Evolutionary conservation across 1,140 invertebrate genomes (phyloP).

Genomic region (Drosophila pallidifrons): DNA sequence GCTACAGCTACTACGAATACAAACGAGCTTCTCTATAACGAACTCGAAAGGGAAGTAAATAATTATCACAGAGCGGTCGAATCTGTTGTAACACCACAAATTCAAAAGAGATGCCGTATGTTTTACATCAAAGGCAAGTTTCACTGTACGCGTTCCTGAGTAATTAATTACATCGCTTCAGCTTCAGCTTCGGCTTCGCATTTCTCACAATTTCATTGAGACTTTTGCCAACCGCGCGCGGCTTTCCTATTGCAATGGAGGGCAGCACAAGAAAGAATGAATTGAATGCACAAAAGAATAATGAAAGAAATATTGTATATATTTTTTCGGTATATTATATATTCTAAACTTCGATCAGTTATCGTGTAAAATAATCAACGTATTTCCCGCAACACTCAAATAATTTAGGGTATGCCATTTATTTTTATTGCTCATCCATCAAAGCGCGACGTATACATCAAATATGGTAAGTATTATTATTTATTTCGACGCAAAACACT

Average conservation of each 20-base stretch:
- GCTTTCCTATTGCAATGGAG: constrained; percentile 12
- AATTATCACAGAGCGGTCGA: neutral
- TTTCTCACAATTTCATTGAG: constrained; percentile 54
- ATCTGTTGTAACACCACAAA: neutral
- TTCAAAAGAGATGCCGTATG: neutral
- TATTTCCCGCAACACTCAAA: too few relatives aligned
- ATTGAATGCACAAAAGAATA: too few relatives aligned
- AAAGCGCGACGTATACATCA: neutral
- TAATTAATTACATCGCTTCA: constrained; percentile 47
- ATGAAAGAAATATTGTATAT: too few relatives aligned
- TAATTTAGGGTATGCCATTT: neutral
- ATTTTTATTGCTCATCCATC: neutral
- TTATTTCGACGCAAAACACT: constrained; percentile 7
- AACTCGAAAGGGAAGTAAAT: neutral
- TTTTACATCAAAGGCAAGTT: neutral
- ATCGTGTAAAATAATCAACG: too few relatives aligned
- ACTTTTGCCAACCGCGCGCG: constrained; percentile 17
- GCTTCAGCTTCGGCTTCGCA: constrained; percentile 40
- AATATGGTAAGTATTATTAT: constrained; percentile 1
- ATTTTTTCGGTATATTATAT: too few relatives aligned
- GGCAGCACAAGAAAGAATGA: constrained; percentile 10
- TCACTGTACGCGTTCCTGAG: constrained; percentile 29
- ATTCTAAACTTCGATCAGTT: too few relatives aligned
- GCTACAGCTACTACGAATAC: constrained; percentile 14
- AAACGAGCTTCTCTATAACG: constrained; percentile 9